Evolutionary conservation across 2,797 vertebrate species (phyloP).

Genomic region (Manis crassicaudata): DNA sequence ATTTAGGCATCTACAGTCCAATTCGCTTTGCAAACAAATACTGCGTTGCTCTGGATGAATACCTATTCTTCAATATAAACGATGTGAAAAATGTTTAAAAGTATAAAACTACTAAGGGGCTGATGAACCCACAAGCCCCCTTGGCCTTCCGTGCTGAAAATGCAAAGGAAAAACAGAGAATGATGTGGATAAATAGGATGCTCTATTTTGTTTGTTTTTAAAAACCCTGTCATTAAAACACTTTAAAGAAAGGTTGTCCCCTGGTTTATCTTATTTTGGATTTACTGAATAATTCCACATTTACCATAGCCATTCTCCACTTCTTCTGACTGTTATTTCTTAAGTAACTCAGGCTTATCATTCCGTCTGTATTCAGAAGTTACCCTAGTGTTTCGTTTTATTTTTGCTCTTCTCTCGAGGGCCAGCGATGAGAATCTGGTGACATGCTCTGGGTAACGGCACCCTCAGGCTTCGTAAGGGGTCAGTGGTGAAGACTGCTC

Average conservation of each 20-base stretch:
- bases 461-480: background rate
- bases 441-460: background rate
- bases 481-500: background rate
- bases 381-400: background rate
- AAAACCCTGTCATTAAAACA: conserved; percentile 33
- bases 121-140: background rate
- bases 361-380: background rate
- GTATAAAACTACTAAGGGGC: background rate
- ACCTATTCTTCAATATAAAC: conserved; percentile 6
- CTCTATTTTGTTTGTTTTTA: conserved; percentile 44
- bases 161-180: background rate
- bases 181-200: background rate
- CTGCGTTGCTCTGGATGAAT: background rate
- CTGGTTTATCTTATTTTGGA: background rate
- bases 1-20: conserved; percentile 38
- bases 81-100: background rate
- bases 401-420: background rate
- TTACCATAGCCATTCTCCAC: background rate
- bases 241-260: background rate
- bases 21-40: background rate
- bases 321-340: conserved; percentile 12
- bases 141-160: background rate
- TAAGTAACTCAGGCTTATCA: background rate
- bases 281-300: conserved; percentile 43
- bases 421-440: background rate